phyloP scores from a whole-genome alignment of 2,113 vertebrate genomes.

The Blennius ocellaris region DNA sequence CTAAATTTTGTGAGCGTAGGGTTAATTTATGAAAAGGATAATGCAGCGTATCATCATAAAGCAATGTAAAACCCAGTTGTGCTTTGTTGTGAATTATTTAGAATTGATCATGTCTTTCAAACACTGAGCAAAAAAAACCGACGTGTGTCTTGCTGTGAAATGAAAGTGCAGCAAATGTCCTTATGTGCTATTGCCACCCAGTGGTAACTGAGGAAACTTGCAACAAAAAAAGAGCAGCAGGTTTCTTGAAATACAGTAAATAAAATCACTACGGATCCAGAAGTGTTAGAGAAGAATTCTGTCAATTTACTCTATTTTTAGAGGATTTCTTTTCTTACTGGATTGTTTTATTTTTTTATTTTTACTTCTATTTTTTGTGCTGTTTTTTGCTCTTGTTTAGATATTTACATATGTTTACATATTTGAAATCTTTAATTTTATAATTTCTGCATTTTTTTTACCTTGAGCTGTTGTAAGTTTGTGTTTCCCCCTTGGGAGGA shows the following conservation, averaged over 20 bases:
- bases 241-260: not conserved
- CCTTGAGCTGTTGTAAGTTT: too few relatives aligned
- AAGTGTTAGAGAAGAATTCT: too few relatives aligned
- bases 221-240: not conserved
- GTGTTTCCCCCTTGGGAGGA: too few relatives aligned
- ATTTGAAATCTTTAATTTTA: too few relatives aligned
- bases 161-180: not conserved
- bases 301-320: too few relatives aligned
- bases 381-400: too few relatives aligned
- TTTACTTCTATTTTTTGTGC: too few relatives aligned
- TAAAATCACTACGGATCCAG: not conserved
- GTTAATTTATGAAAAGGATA: not conserved
- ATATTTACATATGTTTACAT: too few relatives aligned
- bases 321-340: too few relatives aligned
- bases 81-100: not conserved
- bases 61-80: too few relatives aligned
- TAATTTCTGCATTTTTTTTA: too few relatives aligned
- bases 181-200: conserved; percentile 48
- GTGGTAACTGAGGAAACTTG: conserved; percentile 4
- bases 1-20: not conserved
- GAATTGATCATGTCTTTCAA: not conserved
- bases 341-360: too few relatives aligned
- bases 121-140: not conserved
- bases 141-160: not conserved
- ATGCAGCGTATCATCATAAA: not conserved